Conservation (phyloP, 2,113 vertebrate genomes). For the Cynocephalus volans region DNA sequence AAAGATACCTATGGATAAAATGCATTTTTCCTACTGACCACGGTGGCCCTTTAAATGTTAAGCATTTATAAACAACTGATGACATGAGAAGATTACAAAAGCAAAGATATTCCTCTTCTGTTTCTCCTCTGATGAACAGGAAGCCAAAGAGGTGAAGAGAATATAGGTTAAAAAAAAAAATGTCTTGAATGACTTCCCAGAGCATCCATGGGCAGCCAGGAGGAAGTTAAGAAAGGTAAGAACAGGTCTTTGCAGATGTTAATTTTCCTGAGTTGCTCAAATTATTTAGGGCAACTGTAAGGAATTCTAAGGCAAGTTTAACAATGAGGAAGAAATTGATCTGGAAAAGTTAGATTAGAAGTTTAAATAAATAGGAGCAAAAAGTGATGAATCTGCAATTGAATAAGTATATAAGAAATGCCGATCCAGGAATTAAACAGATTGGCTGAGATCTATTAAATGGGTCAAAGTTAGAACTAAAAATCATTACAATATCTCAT, state of each 20-base stretch:
- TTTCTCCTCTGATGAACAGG: constrained; percentile 47
- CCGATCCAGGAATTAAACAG: background rate
- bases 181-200: background rate
- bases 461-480: background rate
- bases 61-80: constrained; percentile 47
- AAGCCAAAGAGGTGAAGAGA: background rate
- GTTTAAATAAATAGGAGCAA: constrained; percentile 3
- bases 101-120: constrained; percentile 34
- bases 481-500: background rate
- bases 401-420: background rate
- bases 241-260: background rate
- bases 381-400: background rate
- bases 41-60: background rate
- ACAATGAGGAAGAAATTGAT: constrained; percentile 12
- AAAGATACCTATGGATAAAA: background rate
- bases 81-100: constrained; percentile 9
- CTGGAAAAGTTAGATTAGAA: background rate
- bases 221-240: constrained; percentile 10
- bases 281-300: constrained; percentile 41
- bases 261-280: constrained; percentile 16
- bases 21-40: constrained; percentile 10
- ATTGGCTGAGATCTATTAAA: background rate
- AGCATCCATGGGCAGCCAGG: background rate
- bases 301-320: constrained; percentile 25
- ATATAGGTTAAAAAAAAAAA: background rate